Conservation (phyloP, 30 jellyfish, hydroid and myxozoan species). For the Aurelia coerulea region DNA sequence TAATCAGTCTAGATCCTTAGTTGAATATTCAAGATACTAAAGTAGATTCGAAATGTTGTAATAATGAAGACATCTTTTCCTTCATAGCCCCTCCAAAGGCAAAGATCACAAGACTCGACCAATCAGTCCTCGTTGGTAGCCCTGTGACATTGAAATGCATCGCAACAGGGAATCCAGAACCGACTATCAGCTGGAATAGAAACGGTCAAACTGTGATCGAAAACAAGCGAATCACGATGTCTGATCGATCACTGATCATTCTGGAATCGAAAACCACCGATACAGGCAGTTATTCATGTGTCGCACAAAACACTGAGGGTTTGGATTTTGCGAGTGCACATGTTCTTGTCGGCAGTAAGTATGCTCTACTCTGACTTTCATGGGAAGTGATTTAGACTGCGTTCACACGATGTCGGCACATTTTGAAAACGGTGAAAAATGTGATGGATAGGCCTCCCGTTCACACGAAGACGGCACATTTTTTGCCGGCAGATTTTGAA, state of each 20-base stretch:
- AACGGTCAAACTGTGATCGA: slow-evolving; percentile 42
- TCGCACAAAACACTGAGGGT: slow-evolving; percentile 76
- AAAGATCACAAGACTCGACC: slow-evolving; percentile 31
- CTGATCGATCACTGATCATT: slow-evolving; percentile 59
- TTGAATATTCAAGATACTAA: too few relatives aligned
- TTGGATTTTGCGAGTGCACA: slow-evolving; percentile 56
- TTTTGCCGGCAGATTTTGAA: too few relatives aligned
- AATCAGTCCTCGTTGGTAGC: slow-evolving; percentile 62
- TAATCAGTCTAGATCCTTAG: too few relatives aligned
- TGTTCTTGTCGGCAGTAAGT: slow-evolving; percentile 70
- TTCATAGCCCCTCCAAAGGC: slow-evolving; percentile 78
- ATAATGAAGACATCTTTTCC: neutral
- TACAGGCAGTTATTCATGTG: slow-evolving; percentile 83
- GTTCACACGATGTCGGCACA: too few relatives aligned
- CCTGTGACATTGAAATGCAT: slow-evolving; percentile 74
- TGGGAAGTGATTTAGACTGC: too few relatives aligned
- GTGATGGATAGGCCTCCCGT: too few relatives aligned
- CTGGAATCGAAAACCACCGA: slow-evolving; percentile 67
- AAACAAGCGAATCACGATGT: slow-evolving; percentile 38
- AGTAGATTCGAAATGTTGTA: too few relatives aligned
- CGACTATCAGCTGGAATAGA: slow-evolving; percentile 72
- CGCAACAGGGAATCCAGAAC: slow-evolving; percentile 83
- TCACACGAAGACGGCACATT: too few relatives aligned
- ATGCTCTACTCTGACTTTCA: too few relatives aligned
- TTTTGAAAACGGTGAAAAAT: too few relatives aligned